Evolutionary conservation across 2,888 invertebrate species (phyloP).

Genomic region (Electrophaes corylata): DNA sequence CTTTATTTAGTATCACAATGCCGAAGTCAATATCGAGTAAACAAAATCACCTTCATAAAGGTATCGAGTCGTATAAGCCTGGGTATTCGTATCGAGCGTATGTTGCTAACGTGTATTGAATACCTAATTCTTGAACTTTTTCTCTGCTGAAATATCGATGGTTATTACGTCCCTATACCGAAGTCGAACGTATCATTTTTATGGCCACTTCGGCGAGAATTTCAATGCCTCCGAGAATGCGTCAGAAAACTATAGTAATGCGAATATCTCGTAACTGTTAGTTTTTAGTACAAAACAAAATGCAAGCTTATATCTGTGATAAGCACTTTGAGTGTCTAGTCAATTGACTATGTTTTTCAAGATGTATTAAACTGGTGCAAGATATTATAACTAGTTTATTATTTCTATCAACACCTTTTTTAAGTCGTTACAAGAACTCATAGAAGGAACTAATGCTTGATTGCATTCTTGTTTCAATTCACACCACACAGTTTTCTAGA

Average conservation of each 20-base stretch:
- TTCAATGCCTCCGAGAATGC: slow-evolving; percentile 24
- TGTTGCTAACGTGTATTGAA: slow-evolving; percentile 36
- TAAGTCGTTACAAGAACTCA: too few species aligned
- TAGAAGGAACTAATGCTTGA: too few species aligned
- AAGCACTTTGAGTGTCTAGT: background rate
- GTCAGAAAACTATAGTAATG: slow-evolving; percentile 4
- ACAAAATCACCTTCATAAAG: slow-evolving; percentile 15
- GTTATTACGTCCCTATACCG: slow-evolving; percentile 34
- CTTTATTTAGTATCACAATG: background rate
- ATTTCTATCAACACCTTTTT: background rate
- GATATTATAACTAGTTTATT: too few species aligned
- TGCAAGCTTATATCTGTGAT: background rate
- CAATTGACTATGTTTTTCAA: background rate
- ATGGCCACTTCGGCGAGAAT: slow-evolving; percentile 37
- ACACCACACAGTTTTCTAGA: too few species aligned
- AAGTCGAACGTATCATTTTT: slow-evolving; percentile 40
- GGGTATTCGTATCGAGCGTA: slow-evolving; percentile 35
- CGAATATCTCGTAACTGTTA: slow-evolving; percentile 5
- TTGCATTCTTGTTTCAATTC: too few species aligned
- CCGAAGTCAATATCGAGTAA: slow-evolving; percentile 8
- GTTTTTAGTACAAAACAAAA: slow-evolving; percentile 15
- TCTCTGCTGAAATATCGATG: slow-evolving; percentile 39
- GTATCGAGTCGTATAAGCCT: slow-evolving; percentile 27
- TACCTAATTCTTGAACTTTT: slow-evolving; percentile 41
- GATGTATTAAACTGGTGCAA: too few species aligned